These are phyloP conservation scores for Seira musarum DNA, from an alignment of 2,888 invertebrate species.

Conservation along the genomic window DNA sequence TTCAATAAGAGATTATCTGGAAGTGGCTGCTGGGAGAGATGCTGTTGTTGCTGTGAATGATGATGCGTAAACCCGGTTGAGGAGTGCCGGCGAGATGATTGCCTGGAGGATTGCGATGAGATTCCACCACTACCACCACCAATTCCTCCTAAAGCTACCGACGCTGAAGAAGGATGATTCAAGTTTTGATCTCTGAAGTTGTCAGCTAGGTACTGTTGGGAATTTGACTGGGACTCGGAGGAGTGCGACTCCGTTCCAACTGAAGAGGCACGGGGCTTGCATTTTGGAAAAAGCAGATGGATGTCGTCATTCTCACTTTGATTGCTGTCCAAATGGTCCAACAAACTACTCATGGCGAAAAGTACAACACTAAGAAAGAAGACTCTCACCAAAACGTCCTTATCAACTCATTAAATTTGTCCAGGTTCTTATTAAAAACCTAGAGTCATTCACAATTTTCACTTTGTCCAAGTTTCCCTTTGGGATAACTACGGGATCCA, in stretches of 20 bases:
- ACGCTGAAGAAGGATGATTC: constrained; percentile 49
- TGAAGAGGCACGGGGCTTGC: constrained; percentile 78
- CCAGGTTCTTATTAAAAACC: too few relatives aligned
- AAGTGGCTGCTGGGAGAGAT: constrained; percentile 30
- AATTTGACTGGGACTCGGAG: constrained; percentile 64
- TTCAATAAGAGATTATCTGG: constrained; percentile 57
- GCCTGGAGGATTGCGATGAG: constrained; percentile 46
- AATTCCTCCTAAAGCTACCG: too few relatives aligned
- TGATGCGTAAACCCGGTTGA: constrained; percentile 49
- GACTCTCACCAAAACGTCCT: constrained; percentile 13
- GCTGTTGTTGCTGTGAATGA: constrained; percentile 32
- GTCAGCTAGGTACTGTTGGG: constrained; percentile 59
- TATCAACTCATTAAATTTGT: too few relatives aligned
- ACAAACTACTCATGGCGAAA: constrained; percentile 71
- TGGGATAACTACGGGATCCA: neutral
- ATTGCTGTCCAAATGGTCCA: constrained; percentile 73
- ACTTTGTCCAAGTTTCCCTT: constrained; percentile 20
- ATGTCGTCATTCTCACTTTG: constrained; percentile 79
- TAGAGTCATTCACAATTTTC: constrained; percentile 8
- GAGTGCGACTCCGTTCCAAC: constrained; percentile 60
- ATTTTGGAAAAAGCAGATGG: constrained; percentile 89
- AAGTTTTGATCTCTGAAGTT: constrained; percentile 59
- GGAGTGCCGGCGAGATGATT: constrained; percentile 52
- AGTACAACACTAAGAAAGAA: too few relatives aligned
- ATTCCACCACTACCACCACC: constrained; percentile 47